Percentiles rank a stretch among this genome's conserved stretches.
Conservation (phyloP, 2,888 invertebrate genomes). For the Agrilus mali region DNA sequence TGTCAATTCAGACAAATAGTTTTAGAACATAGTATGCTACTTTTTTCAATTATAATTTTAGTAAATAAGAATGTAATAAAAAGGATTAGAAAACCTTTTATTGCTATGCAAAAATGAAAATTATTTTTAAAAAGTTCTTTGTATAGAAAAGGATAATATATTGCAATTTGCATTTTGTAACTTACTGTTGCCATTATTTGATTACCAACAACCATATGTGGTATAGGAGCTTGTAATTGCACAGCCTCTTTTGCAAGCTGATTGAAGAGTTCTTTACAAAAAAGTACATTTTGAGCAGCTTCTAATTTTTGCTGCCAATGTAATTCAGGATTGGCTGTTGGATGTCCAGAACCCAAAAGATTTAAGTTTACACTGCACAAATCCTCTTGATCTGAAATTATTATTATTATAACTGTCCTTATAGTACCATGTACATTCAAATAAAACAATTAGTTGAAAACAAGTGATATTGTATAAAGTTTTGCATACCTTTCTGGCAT, state of each 20-base stretch:
- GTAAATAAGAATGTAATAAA: too few relatives aligned
- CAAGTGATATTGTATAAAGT: neutral
- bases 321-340: constrained; percentile 58
- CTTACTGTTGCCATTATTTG: constrained; percentile 88
- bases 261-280: constrained; percentile 92
- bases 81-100: too few relatives aligned
- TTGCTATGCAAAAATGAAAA: too few relatives aligned
- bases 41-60: too few relatives aligned
- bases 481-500: constrained; percentile 68
- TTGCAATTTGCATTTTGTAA: constrained; percentile 6
- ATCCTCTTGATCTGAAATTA: constrained; percentile 68
- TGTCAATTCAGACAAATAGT: too few relatives aligned
- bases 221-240: constrained; percentile 82
- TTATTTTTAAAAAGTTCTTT: too few relatives aligned
- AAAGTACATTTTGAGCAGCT: constrained; percentile 91
- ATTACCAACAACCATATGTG: constrained; percentile 94
- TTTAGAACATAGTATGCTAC: too few relatives aligned
- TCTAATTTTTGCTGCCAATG: constrained; percentile 96
- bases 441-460: neutral
- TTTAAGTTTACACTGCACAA: constrained; percentile 74
- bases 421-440: neutral
- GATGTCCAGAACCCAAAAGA: constrained; percentile 61
- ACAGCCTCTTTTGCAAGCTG: constrained; percentile 91
- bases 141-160: neutral
- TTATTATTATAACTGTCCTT: neutral